Evolutionary conservation across 2,797 vertebrate genomes (phyloP).

Genomic region (Etheostoma perlongum): DNA sequence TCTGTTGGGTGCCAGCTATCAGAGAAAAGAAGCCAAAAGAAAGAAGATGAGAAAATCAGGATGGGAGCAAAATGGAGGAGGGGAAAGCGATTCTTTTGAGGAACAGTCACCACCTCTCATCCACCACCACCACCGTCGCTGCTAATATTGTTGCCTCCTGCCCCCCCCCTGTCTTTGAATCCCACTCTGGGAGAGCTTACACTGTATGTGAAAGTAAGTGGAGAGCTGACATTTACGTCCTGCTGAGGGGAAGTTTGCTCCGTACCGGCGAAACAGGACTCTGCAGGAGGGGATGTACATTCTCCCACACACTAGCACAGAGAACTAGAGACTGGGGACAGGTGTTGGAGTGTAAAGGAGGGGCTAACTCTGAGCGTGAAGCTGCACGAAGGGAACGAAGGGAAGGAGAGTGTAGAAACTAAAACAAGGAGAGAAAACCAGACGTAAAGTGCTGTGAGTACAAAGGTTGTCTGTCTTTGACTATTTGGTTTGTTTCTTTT

Average conservation of each 20-base stretch:
- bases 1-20: constrained; percentile 26
- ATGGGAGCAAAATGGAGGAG: constrained; percentile 66
- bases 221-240: constrained; percentile 72
- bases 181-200: constrained; percentile 45
- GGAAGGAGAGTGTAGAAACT: constrained; percentile 38
- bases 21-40: constrained; percentile 26
- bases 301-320: constrained; percentile 40
- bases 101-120: constrained; percentile 47
- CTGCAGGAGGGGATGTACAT: constrained; percentile 45
- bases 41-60: constrained; percentile 19
- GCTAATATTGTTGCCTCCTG: constrained; percentile 26
- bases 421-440: constrained; percentile 28
- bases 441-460: constrained; percentile 69
- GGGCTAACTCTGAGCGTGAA: constrained; percentile 35
- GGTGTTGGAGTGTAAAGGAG: constrained; percentile 68
- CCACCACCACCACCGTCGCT: constrained; percentile 26
- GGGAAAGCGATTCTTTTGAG: constrained; percentile 62
- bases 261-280: constrained; percentile 43
- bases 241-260: constrained; percentile 60
- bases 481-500: constrained; percentile 2
- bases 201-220: constrained; percentile 47
- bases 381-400: constrained; percentile 31
- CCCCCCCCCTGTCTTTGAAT: constrained; percentile 32
- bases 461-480: constrained; percentile 9
- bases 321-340: constrained; percentile 67